Evolutionary conservation across 2,888 invertebrate genomes (phyloP).

Genomic region (Drosophila falleni): DNA sequence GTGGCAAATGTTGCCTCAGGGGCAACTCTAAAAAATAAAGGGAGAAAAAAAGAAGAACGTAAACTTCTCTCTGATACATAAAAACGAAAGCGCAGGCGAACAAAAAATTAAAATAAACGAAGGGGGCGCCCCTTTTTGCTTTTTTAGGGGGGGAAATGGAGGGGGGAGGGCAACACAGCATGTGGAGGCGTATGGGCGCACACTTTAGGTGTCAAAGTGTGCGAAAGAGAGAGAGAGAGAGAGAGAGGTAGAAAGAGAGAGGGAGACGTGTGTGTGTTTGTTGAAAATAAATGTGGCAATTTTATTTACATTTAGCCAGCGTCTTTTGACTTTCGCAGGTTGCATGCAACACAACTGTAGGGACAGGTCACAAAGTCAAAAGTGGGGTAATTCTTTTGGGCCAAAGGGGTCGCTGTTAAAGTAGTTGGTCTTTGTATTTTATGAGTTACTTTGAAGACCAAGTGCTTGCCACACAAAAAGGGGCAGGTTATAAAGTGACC

Average conservation of each 20-base stretch:
- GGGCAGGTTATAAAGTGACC: neutral
- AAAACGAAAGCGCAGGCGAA: conserved; percentile 77
- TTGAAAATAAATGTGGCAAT: conserved; percentile 72
- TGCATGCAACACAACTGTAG: conserved; percentile 21
- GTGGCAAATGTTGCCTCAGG: conserved; percentile 55
- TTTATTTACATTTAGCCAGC: conserved; percentile 71
- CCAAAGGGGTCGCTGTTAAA: conserved; percentile 28
- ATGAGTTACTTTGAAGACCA: conserved; percentile 14
- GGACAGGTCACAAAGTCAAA: conserved; percentile 38
- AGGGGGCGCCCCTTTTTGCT: conserved; percentile 42
- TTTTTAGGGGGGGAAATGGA: conserved; percentile 35
- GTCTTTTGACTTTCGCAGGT: conserved; percentile 53
- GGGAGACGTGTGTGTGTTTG: conserved; percentile 19
- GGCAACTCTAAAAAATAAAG: conserved; percentile 34
- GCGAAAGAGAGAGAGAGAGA: conserved; percentile 35
- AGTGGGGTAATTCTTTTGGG: conserved; percentile 60
- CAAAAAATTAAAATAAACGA: conserved; percentile 81
- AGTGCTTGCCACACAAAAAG: conserved; percentile 1
- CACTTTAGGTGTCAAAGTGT: conserved; percentile 81
- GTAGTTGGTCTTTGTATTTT: conserved; percentile 20
- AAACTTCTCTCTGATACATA: conserved; percentile 49
- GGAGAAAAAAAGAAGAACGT: conserved; percentile 30
- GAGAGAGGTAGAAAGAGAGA: neutral
- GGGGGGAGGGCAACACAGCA: conserved; percentile 28
- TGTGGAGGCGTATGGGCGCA: conserved; percentile 73